Conservation (phyloP, 2,888 invertebrate species). For the Sesamia inferens region DNA sequence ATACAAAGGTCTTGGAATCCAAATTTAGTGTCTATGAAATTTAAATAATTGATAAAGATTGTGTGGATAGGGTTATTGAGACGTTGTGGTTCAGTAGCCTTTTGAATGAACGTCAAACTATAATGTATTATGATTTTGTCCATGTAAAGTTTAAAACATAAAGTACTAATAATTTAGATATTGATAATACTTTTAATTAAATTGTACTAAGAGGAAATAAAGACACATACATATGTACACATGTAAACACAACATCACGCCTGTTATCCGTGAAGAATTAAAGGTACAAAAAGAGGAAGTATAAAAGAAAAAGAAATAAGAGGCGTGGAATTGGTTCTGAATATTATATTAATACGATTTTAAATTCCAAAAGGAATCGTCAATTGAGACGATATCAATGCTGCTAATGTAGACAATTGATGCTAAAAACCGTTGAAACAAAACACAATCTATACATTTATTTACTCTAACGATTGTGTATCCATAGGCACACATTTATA, state of each 20-base stretch:
- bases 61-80: slow-evolving; percentile 58
- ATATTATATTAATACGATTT: neutral
- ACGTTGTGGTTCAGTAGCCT: slow-evolving; percentile 41
- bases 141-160: neutral
- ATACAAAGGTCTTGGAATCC: slow-evolving; percentile 56
- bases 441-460: slow-evolving; percentile 29
- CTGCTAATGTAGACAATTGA: slow-evolving; percentile 15
- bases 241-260: neutral
- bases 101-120: slow-evolving; percentile 16
- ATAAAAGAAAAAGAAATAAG: neutral
- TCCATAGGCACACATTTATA: slow-evolving; percentile 40
- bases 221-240: too few species aligned
- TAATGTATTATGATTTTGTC: neutral
- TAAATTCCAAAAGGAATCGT: neutral
- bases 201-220: neutral
- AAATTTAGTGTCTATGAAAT: slow-evolving; percentile 62
- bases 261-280: neutral
- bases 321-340: neutral
- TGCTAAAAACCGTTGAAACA: slow-evolving; percentile 46
- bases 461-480: slow-evolving; percentile 38
- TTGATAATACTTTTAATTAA: neutral
- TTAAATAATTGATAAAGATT: slow-evolving; percentile 63
- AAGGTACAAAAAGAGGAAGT: neutral
- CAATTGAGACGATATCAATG: neutral
- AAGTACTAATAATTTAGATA: neutral